phyloP scores from a whole-genome alignment of 2,113 vertebrate genomes.

The Pomatorhinus ruficollis region DNA sequence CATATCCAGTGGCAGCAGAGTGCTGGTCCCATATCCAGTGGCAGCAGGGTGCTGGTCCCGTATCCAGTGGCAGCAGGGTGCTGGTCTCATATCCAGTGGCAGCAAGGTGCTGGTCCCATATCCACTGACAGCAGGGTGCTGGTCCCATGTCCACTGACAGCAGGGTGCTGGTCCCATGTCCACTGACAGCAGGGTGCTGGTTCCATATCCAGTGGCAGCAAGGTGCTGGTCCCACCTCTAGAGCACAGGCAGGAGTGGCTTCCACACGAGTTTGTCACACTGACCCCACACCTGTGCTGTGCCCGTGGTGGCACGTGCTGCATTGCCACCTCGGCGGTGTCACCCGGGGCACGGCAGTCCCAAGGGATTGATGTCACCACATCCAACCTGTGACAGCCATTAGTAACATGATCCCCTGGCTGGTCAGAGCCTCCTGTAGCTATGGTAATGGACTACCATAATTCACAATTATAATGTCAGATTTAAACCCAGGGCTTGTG shows the following conservation, averaged over 20 bases:
- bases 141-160: background rate
- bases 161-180: background rate
- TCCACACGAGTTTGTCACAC: accelerated
- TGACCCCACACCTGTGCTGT: accelerated
- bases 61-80: accelerated
- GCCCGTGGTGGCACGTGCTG: accelerated
- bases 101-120: accelerated
- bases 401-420: background rate
- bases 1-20: accelerated
- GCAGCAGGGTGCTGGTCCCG: background rate
- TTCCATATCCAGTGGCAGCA: background rate
- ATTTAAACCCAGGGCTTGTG: constrained; percentile 20
- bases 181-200: accelerated
- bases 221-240: background rate
- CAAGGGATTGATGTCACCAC: background rate
- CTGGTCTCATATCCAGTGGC: background rate
- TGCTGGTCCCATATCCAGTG: background rate
- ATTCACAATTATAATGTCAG: constrained; percentile 40
- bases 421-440: constrained; percentile 41
- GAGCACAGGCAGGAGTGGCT: background rate
- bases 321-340: accelerated
- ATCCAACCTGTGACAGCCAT: background rate
- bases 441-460: constrained; percentile 24
- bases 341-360: background rate
- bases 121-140: accelerated